Percentiles rank a stretch among this genome's conserved stretches.
phyloP scores from a whole-genome alignment of 2,888 invertebrate genomes.

The Cantharis flavilabris region DNA sequence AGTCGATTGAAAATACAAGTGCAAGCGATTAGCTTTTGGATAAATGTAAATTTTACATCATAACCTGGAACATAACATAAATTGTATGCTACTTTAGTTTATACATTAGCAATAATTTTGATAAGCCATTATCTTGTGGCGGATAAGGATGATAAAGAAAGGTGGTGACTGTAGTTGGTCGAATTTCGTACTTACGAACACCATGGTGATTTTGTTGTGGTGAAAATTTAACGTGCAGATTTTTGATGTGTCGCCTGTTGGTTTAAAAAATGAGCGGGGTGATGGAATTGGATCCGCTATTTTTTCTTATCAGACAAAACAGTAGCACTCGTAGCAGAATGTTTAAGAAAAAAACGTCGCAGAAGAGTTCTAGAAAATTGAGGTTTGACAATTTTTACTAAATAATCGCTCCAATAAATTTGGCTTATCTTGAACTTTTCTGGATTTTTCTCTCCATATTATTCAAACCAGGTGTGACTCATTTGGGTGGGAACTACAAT shows the following conservation, averaged over 20 bases:
- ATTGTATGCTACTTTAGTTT: conserved; percentile 2
- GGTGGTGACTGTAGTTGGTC: conserved; percentile 1
- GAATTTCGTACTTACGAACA: not conserved
- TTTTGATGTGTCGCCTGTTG: not conserved
- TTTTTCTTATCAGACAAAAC: conserved; percentile 8
- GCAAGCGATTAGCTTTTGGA: not conserved
- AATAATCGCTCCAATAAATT: not conserved
- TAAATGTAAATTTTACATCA: not conserved
- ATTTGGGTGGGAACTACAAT: not conserved
- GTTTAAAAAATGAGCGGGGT: conserved; percentile 7
- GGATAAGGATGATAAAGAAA: conserved; percentile 18
- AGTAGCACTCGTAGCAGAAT: not conserved
- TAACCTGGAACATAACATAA: too few relatives aligned
- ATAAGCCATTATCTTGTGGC: conserved; percentile 14
- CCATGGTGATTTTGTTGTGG: not conserved
- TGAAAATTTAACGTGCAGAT: not conserved
- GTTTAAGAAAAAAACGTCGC: conserved; percentile 11
- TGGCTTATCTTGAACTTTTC: not conserved
- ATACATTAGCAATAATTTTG: conserved; percentile 15
- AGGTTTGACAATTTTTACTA: conserved; percentile 10
- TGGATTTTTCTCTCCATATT: not conserved
- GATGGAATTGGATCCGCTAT: conserved; percentile 23
- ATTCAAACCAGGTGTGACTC: not conserved
- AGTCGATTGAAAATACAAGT: not conserved
- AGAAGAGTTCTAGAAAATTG: conserved; percentile 9